phyloP scores from a whole-genome alignment of 2,113 vertebrate species.

The Rhinopithecus roxellana region DNA sequence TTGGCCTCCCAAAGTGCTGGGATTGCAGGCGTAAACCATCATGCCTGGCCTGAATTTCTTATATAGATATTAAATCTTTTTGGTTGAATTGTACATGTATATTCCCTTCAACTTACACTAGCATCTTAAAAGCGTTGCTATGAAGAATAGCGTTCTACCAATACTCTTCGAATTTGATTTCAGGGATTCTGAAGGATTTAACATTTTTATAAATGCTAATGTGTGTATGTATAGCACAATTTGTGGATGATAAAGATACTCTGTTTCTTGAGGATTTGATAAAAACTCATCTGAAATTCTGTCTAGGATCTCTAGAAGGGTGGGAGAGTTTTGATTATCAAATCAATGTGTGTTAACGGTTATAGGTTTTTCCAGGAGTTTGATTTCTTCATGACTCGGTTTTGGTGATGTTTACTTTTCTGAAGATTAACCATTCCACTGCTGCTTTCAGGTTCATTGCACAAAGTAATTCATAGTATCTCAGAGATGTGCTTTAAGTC shows the following conservation, averaged over 20 bases:
- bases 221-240: neutral
- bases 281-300: neutral
- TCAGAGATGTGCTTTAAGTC: neutral
- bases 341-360: neutral
- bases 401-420: neutral
- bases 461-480: neutral
- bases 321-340: neutral
- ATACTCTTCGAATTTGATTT: neutral
- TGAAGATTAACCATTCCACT: neutral
- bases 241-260: neutral
- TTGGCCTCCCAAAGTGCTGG: too few species aligned
- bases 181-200: neutral
- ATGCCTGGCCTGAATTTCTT: neutral
- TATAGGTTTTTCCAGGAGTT: neutral
- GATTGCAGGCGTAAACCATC: too few species aligned
- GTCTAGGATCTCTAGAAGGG: too few species aligned
- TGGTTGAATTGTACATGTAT: neutral
- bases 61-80: neutral
- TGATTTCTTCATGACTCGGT: neutral
- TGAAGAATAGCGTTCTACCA: neutral
- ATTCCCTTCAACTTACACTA: neutral
- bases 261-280: neutral
- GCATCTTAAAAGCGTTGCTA: neutral
- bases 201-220: neutral
- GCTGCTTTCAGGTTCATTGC: neutral